A percentile compares a stretch with the other conserved stretches of the same genome.
phyloP scores from a whole-genome alignment of 2,797 vertebrate genomes.

The Philypnodon macrostomus region DNA sequence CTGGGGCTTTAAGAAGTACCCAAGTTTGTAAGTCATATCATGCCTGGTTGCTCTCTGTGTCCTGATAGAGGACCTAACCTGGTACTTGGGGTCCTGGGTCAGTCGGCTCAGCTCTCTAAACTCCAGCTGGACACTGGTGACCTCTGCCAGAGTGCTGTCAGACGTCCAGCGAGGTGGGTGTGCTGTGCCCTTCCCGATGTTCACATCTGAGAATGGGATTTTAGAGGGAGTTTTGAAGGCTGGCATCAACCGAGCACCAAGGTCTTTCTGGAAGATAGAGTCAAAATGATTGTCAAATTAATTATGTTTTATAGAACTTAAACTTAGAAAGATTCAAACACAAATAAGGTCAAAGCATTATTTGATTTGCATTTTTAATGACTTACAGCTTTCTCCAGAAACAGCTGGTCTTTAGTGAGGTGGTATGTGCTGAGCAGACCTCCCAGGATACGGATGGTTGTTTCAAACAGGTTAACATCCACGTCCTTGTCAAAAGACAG shows the following conservation, averaged over 20 bases:
- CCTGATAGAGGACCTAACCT: too few species aligned
- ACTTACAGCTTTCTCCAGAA: conserved; percentile 93
- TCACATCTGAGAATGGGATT: conserved; percentile 93
- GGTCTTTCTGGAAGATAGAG: conserved; percentile 95
- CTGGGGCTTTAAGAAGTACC: too few species aligned
- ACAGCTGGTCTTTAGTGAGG: conserved; percentile 85
- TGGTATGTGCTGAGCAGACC: conserved; percentile 92
- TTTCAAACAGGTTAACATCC: conserved; percentile 98
- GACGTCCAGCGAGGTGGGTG: conserved; percentile 94
- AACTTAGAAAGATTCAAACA: too few species aligned
- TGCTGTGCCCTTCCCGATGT: conserved; percentile 92
- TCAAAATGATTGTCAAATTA: too few species aligned
- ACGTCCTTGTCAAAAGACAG: conserved; percentile 87
- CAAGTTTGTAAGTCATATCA: too few species aligned
- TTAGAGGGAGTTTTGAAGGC: conserved; percentile 95
- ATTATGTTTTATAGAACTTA: too few species aligned
- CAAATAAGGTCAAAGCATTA: too few species aligned
- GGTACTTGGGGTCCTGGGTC: conserved; percentile 84
- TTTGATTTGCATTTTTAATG: too few species aligned
- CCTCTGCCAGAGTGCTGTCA: conserved; percentile 95
- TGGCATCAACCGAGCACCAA: conserved; percentile 91
- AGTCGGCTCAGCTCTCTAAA: conserved; percentile 93
- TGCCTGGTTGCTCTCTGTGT: too few species aligned
- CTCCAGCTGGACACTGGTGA: conserved; percentile 96
- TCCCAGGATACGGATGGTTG: conserved; percentile 92